These are phyloP conservation scores for Malurus elegans DNA, from an alignment of 2,113 vertebrate species.

Conservation along the genomic window DNA sequence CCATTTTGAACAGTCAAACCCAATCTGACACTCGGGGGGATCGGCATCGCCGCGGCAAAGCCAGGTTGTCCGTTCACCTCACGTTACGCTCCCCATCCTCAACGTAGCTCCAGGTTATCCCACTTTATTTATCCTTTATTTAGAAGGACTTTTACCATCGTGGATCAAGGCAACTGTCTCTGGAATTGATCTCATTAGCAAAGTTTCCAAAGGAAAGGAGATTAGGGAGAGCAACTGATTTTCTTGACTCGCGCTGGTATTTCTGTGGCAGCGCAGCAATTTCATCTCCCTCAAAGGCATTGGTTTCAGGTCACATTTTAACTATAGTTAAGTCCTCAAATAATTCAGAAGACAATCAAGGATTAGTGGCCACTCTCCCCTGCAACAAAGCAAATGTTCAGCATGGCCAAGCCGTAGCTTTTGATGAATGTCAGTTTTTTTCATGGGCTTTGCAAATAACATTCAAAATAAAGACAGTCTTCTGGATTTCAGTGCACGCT, in stretches of 20 bases:
- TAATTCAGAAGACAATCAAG: slow-evolving; percentile 49
- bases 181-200: slow-evolving; percentile 69
- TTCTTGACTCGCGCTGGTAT: slow-evolving; percentile 59
- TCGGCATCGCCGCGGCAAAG: slow-evolving; percentile 9
- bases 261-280: slow-evolving; percentile 36
- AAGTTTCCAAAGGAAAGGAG: slow-evolving; percentile 66
- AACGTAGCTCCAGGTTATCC: slow-evolving; percentile 51
- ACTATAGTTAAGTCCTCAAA: slow-evolving; percentile 16
- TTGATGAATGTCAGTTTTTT: not conserved
- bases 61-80: slow-evolving; percentile 70
- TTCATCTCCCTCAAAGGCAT: slow-evolving; percentile 41
- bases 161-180: slow-evolving; percentile 62
- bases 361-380: slow-evolving; percentile 6
- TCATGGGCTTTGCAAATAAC: not conserved
- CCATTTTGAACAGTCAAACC: slow-evolving; percentile 58
- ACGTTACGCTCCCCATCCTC: not conserved
- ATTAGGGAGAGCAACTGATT: slow-evolving; percentile 57
- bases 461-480: not conserved
- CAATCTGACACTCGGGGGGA: slow-evolving; percentile 24
- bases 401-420: not conserved
- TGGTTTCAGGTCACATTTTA: slow-evolving; percentile 64
- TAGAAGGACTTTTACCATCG: slow-evolving; percentile 56
- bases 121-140: slow-evolving; percentile 54
- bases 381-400: not conserved
- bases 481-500: not conserved